These are phyloP conservation scores for Catharus ustulatus DNA, from an alignment of 2,797 vertebrate species.

Conservation along the genomic window DNA sequence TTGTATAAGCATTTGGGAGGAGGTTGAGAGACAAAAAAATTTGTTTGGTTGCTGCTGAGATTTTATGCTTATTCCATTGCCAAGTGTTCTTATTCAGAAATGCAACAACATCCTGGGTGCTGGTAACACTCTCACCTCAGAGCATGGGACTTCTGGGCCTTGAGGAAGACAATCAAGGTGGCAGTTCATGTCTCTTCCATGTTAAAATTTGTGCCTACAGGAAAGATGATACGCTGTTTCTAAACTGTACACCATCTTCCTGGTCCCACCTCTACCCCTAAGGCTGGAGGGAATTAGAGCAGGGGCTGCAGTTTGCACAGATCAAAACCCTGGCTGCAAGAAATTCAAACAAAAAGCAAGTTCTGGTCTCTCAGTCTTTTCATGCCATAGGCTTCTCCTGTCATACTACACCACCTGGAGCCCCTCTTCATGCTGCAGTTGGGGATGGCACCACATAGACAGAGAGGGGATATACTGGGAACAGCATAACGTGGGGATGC, in stretches of 20 bases:
- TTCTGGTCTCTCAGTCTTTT: background rate
- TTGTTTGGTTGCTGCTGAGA: background rate
- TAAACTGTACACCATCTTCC: background rate
- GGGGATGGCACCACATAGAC: background rate
- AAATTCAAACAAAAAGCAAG: background rate
- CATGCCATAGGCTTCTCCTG: background rate
- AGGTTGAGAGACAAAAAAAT: background rate
- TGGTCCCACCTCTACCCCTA: background rate
- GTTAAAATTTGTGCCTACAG: background rate
- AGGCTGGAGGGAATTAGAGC: background rate
- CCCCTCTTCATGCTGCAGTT: background rate
- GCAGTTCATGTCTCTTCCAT: background rate
- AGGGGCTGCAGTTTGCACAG: background rate
- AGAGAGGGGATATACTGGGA: background rate
- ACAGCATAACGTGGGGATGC: fast-evolving
- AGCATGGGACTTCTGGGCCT: background rate
- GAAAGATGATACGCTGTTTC: background rate
- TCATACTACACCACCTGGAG: background rate
- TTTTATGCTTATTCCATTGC: background rate
- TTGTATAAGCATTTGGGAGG: background rate
- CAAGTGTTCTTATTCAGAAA: background rate
- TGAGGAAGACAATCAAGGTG: background rate
- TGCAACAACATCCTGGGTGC: background rate
- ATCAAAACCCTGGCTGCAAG: background rate
- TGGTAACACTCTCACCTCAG: background rate